Base-by-base conservation (phyloP, 2,888 invertebrate species). In the Zygothrica quintamaculata region DNA sequence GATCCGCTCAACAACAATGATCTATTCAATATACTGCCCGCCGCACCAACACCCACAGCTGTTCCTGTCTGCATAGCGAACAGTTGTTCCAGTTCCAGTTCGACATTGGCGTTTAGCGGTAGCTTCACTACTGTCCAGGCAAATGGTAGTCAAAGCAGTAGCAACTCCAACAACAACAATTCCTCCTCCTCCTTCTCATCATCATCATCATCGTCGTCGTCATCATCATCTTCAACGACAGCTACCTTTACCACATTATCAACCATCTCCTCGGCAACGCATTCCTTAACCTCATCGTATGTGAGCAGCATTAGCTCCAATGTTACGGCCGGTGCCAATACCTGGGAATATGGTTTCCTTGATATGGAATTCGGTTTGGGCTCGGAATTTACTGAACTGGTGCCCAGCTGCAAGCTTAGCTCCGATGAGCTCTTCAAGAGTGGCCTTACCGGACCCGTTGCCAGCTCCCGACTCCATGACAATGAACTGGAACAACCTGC, bases 1-100 rank as follows among this genome's bases (percentile, higher is more conserved):
- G 96, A 96, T 91, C 96, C 96, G 73, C 91, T 95, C 42, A 95
- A 94, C 89, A 95, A 95, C 92, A 96, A 95, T 91, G 96, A 96
- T 92, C 92, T 96, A 77, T 95, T 90, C 42, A 88, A 90, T 53
- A 90, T 89, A 53, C 65, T 90, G 53, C 90, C 90, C 11, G 87
- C 90, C 31, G 87, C 88, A 9, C 78, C 85, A 43, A 73, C 89
- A 47, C 88, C 89, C 44, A 85, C 89, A 13, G 88, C 90, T 1
- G 88, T 89, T 46, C 88, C 89, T 5, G 87, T 88, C 1, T 76
- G 76, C 43, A 76, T 75, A 72, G 42, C 75, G 22, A 40, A 43
- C 46, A 60, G 44, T 34, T 50, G 55, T 3, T 58, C 67, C 12
- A 15, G 72, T 3, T 7, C 29, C 9, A 31, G 79, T 2, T 70